Base-by-base conservation (phyloP, 2,113 vertebrate genomes). In the Epinephelus lanceolatus region DNA sequence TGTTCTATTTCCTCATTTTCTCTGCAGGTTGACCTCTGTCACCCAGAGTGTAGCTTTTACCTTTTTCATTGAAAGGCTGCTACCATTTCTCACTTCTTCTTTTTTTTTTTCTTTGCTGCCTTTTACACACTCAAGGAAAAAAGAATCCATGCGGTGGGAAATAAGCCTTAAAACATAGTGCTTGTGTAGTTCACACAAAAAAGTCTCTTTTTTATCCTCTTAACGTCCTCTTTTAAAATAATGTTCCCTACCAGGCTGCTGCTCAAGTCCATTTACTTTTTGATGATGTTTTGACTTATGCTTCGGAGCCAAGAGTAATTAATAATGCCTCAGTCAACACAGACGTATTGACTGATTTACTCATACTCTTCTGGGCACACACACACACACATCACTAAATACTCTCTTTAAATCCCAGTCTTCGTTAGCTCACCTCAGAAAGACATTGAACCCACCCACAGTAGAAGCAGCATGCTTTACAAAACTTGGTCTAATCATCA, bases 221-320 rank as follows among this genome's bases (percentile, higher is more conserved):
- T 63, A 61, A 62, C 60, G 62, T 52, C 52, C 40, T 68, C 56
- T 23, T 33, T 15, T 8, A 37, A 59, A 33, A 47, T n/a, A 33
- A 2, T 49, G 67, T 47, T 57, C 25, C 40, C 12, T 45, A 23
- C 14, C 14, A 63, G 17, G 51, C n/a, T 33, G 69, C 69, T 47
- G 51, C 61, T 70, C 56, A 40, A 60, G 33, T 49, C 78, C 78
- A 57, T 80, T 80, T 65, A n/a, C 49, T 63, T 23, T 55, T 33
- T 52, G 15, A 56, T 33, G 51, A 27, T 56, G 23, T 80, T 63
- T 71, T 63, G 18, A 63, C 21, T 23, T 45, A 13, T 52, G 25
- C 42, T 65, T 30, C 25, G 17, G 47, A 42, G 40, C 11, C 23
- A 47, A 14, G 10, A 30, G 47, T 12, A 65, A 65, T 27, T 42